These are phyloP conservation scores for Xestoiulus laeticollis DNA, from an alignment of 2,888 invertebrate genomes.

Conservation along the genomic window DNA sequence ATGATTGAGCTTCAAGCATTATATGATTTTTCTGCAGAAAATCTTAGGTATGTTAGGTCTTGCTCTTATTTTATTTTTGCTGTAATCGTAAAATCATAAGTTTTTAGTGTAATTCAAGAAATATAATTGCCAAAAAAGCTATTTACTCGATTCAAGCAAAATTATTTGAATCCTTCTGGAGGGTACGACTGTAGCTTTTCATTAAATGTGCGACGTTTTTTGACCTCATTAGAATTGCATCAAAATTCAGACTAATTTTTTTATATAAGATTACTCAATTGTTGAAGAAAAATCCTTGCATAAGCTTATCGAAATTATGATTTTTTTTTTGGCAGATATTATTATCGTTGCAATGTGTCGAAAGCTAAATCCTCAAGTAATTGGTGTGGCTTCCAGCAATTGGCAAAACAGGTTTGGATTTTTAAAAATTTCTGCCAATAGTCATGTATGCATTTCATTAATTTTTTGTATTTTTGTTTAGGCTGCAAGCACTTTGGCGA, in stretches of 20 bases:
- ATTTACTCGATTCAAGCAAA: too few species aligned
- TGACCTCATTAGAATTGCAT: too few species aligned
- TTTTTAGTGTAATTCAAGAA: too few species aligned
- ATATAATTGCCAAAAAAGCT: too few species aligned
- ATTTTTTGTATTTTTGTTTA: background rate
- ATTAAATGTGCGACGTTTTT: background rate
- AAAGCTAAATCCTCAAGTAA: background rate
- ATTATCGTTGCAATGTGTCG: constrained; percentile 25
- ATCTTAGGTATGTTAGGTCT: constrained; percentile 13
- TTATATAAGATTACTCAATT: too few species aligned
- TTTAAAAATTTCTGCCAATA: background rate
- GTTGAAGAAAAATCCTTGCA: too few species aligned
- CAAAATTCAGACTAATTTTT: too few species aligned
- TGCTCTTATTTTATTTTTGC: background rate
- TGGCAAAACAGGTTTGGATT: background rate
- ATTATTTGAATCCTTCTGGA: too few species aligned
- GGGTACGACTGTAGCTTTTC: too few species aligned
- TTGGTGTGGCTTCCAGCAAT: constrained; percentile 15
- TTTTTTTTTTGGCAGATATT: constrained; percentile 5
- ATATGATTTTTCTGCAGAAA: constrained; percentile 23
- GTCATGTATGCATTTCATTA: background rate
- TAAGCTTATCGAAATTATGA: too few species aligned
- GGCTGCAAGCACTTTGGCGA: background rate
- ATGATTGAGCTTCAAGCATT: constrained; percentile 23
- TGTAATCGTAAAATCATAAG: background rate